phyloP scores from a whole-genome alignment of 2,113 vertebrate genomes.

The Ascaphus truei region DNA sequence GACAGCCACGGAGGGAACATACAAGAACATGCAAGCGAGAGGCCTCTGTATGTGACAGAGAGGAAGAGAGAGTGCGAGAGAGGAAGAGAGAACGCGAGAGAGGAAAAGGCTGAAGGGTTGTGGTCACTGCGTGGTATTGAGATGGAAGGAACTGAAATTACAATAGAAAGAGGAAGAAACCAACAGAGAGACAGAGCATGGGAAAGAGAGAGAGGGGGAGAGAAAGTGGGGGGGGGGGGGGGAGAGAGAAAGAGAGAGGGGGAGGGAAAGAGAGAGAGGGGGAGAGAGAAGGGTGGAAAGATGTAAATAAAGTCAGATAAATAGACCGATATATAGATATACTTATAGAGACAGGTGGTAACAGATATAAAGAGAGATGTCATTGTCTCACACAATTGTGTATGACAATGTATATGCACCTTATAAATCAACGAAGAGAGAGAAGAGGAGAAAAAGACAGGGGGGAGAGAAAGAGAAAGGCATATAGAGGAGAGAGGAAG shows the following conservation, averaged over 20 bases:
- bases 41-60: not conserved
- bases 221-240: no score
- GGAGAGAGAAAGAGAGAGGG: no score
- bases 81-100: not conserved
- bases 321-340: no score
- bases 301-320: no score
- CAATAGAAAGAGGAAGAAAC: no score
- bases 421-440: constrained; percentile 17
- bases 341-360: no score
- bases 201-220: no score
- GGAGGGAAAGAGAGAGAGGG: no score
- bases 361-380: no score
- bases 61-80: not conserved
- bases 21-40: no score
- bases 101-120: constrained; percentile 14
- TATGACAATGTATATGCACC: not conserved
- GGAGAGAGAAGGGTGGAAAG: no score
- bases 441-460: not conserved
- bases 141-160: constrained; percentile 15
- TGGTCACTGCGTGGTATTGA: not conserved
- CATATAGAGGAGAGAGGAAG: not conserved
- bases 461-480: not conserved
- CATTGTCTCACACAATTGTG: constrained; percentile 3
- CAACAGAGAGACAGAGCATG: no score
- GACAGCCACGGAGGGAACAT: not conserved